Base-by-base conservation (phyloP, 1,140 invertebrate genomes). In the Tenebrio molitor region DNA sequence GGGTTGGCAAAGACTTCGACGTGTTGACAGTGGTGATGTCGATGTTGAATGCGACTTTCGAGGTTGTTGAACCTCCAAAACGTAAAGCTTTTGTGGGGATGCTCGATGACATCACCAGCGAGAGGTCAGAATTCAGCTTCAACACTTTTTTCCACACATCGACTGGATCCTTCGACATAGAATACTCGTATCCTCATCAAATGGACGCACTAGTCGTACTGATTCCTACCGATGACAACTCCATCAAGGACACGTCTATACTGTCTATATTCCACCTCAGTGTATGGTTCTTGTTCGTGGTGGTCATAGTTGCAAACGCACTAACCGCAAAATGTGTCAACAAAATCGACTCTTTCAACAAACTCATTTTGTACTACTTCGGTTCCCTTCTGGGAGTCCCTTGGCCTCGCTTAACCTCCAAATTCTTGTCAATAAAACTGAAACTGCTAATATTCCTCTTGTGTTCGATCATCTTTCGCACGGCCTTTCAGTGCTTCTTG, bases 71-170 rank as follows among this genome's bases (percentile, higher is more conserved):
- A 8, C 63, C 63, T 12, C 16, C 1, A 14, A 65, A 36, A 36
- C 36, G 10, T n/a, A n/a, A n/a, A 36, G 16, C 23, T 4, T 16
- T 21, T 16, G 36, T 14, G 17, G 19, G 17, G 8, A 1, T 65
- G 14, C n/a, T n/a, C 17, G 7, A 39, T 19, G 33, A 19, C 19
- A 16, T 65, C 12, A 4, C 15, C 2, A 50, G 50, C 16, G 44
- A 36, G 16, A 25, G 33, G 2, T n/a, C 29, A 33, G 66, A 69
- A 36, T 69, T 69, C 34, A 29, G 66, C 25, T 69, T 69, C 14
- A 53, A 29, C 12, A 69, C 42, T 17, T 17, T 42, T 14, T 53
- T 69, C 10, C n/a, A 14, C 6, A 12, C 19, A 25, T n/a, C 1
- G 10, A 12, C 29, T 2, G 8, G 19, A 29, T 14, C 21, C n/a